Base-by-base conservation (phyloP, 2,797 vertebrate species). In the Myiotriccus ornatus region DNA sequence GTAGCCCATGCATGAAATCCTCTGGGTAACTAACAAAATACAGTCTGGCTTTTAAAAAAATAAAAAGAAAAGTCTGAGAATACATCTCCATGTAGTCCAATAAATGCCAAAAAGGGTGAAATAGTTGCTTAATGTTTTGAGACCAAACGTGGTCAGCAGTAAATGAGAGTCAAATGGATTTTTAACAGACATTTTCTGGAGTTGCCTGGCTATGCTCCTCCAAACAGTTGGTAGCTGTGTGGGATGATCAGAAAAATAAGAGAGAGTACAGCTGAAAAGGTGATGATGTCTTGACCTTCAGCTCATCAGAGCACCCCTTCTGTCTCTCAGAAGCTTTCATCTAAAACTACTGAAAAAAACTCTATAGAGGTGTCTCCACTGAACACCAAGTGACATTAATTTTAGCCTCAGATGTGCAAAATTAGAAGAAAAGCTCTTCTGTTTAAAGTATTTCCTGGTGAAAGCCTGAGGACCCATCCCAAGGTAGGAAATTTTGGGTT, bases 111-210 rank as follows among this genome's bases (percentile, higher is more conserved):
- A 64, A 88, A 13, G 53, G 37, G 68, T 87, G 80, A 90, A 94
- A 93, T 71, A 89, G 84, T 86, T 90, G 90, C 90, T 84, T 80
- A 82, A 74, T 70, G 77, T 91, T 96, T 96, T 92, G 63, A 90
- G 63, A 90, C 80, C 80, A 94, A 95, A 94, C 0, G 8, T 85
- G 77, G 49, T 79, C 91, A 77, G 74, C 59, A 53, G 80, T 84
- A 90, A 94, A 96, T 67, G 87, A 84, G 19, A 24, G 86, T 90
- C 87, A 93, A 84, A 82, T 65, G 68, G 63, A 79, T 90, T 94
- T 94, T 93, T 92, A 89, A 84, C 80, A 93, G 87, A 68, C 37
- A 5, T 90, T 94, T 91, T 84, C 52, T 94, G 74, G 56, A 81
- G 32, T 23, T 65, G 43, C 30, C 8, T 67, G 84, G 70, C 70